Evolutionary conservation across 2,888 invertebrate genomes (phyloP).

Genomic region (Phorcus lineatus): DNA sequence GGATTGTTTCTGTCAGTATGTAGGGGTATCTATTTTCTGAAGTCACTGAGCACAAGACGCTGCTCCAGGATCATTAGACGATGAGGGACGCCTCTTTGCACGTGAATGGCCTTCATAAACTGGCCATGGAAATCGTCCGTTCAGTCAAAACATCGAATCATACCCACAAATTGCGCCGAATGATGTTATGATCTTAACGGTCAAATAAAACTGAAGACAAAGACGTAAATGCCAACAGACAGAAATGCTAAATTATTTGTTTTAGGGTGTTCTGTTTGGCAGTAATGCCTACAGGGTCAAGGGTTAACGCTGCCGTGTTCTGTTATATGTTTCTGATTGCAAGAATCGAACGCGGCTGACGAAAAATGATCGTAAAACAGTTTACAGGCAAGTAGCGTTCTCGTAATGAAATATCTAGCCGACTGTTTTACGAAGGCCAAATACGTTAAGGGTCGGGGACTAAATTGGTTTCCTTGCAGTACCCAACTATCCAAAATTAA

Average conservation of each 20-base stretch:
- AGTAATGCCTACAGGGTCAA: not conserved
- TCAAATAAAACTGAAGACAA: conserved; percentile 11
- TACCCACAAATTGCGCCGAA: conserved; percentile 25
- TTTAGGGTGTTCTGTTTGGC: not conserved
- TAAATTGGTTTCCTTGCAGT: conserved; percentile 23
- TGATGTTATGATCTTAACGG: conserved; percentile 11
- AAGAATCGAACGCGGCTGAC: not conserved
- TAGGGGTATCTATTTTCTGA: conserved; percentile 3
- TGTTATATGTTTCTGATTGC: conserved; percentile 18
- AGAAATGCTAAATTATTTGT: conserved; percentile 8
- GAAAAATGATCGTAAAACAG: conserved; percentile 6
- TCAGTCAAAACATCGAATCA: conserved; percentile 25
- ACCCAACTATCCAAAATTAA: conserved; percentile 14
- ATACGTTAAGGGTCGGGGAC: conserved; percentile 23
- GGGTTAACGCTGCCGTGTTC: not conserved
- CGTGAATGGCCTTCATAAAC: conserved; percentile 16
- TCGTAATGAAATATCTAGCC: conserved; percentile 15
- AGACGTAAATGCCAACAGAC: not conserved
- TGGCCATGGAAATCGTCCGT: conserved; percentile 12
- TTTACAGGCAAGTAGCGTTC: not conserved
- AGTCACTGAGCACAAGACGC: not conserved
- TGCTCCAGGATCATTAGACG: conserved; percentile 2
- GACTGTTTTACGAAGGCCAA: conserved; percentile 21
- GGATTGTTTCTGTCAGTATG: not conserved
- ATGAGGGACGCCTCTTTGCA: not conserved